Conservation (phyloP, 2,888 invertebrate species). For the Charanyca ferruginea region DNA sequence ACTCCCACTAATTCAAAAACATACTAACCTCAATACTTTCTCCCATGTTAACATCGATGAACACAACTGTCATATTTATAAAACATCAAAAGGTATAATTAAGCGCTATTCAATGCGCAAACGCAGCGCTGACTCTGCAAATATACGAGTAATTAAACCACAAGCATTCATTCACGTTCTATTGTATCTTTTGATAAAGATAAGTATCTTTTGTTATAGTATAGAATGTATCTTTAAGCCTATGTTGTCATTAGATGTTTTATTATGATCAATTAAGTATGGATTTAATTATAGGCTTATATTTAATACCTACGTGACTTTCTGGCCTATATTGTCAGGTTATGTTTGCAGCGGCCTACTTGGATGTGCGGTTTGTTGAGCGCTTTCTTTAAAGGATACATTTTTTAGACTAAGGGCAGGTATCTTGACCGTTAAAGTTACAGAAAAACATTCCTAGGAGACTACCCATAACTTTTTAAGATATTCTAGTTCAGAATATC, state of each 20-base stretch:
- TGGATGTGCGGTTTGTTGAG: too few relatives aligned
- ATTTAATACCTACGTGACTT: too few relatives aligned
- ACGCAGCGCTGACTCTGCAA: constrained; percentile 59
- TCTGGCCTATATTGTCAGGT: too few relatives aligned
- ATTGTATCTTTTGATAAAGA: constrained; percentile 59
- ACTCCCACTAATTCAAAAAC: not conserved
- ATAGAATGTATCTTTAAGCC: constrained; percentile 19
- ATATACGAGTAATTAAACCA: constrained; percentile 58
- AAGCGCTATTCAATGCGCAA: constrained; percentile 61
- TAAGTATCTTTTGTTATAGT: constrained; percentile 60
- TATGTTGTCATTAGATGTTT: constrained; percentile 24
- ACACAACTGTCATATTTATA: constrained; percentile 53
- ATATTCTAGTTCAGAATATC: too few relatives aligned
- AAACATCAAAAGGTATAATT: constrained; percentile 59
- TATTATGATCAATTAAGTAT: constrained; percentile 28
- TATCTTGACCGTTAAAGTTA: too few relatives aligned
- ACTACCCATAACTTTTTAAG: too few relatives aligned
- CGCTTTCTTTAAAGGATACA: too few relatives aligned
- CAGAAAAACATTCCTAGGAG: too few relatives aligned
- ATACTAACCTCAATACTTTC: constrained; percentile 45
- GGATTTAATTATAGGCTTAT: not conserved
- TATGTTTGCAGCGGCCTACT: too few relatives aligned
- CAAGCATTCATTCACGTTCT: constrained; percentile 62
- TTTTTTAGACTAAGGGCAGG: too few relatives aligned
- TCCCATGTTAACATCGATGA: constrained; percentile 37